A percentile compares a stretch with the other conserved stretches of the same genome.
These are phyloP conservation scores for Oxyura jamaicensis DNA, from an alignment of 2,113 vertebrate genomes.

Conservation along the genomic window DNA sequence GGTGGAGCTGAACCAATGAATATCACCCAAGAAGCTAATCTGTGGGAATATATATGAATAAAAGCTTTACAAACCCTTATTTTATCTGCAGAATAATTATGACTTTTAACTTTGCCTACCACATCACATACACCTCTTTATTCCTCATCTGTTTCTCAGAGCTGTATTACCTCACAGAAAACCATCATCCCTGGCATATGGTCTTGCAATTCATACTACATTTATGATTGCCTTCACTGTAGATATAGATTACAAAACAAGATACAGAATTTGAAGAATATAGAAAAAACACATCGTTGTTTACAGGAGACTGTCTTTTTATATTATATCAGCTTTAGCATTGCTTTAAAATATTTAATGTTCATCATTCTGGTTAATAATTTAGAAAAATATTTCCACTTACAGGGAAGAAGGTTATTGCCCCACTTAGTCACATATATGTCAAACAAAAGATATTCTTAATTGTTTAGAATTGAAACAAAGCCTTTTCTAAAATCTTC, in stretches of 20 bases:
- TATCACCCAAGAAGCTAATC: background rate
- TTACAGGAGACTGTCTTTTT: background rate
- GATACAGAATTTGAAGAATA: background rate
- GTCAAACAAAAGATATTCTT: background rate
- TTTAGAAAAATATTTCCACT: background rate
- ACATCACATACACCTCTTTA: background rate
- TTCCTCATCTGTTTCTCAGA: background rate
- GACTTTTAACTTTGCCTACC: background rate
- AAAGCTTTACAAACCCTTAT: background rate
- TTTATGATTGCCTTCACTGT: background rate
- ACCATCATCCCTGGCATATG: background rate
- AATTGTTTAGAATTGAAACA: background rate
- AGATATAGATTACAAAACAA: background rate
- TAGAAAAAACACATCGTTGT: fast-evolving
- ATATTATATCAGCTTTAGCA: background rate
- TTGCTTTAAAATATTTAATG: background rate
- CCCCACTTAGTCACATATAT: background rate
- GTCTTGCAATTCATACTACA: background rate
- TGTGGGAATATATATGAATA: background rate
- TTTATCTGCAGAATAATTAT: background rate
- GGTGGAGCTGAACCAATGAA: background rate
- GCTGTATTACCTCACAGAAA: background rate
- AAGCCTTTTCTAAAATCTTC: background rate
- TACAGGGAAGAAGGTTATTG: background rate
- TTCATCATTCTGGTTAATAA: background rate